A percentile compares a stretch with the other conserved stretches of the same genome.
Conservation (phyloP, 1,140 invertebrate genomes). For the Nasonia longicornis region DNA sequence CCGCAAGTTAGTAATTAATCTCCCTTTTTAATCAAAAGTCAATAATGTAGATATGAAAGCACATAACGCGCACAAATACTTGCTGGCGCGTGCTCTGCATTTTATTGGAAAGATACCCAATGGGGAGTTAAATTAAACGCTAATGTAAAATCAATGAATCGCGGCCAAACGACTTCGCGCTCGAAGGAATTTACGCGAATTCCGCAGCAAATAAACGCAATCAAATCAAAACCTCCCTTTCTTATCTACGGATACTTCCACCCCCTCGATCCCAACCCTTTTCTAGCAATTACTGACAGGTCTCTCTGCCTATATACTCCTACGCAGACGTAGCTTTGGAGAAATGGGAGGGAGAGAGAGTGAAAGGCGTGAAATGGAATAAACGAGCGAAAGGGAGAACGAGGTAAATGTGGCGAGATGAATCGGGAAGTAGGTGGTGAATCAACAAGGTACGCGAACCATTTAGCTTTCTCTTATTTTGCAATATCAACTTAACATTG, state of each 20-base stretch:
- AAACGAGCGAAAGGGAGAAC: conserved; percentile 16
- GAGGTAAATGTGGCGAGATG: conserved; percentile 31
- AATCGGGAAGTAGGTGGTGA: conserved; percentile 28
- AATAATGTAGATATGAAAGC: neutral
- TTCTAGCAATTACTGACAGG: neutral
- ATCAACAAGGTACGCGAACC: conserved; percentile 13
- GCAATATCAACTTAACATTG: no score
- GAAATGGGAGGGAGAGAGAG: neutral
- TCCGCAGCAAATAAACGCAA: conserved; percentile 6
- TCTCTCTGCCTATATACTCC: neutral
- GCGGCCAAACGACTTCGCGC: neutral
- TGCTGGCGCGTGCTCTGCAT: neutral
- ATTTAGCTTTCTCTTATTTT: neutral
- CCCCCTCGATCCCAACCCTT: neutral
- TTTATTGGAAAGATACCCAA: neutral
- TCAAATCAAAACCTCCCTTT: conserved; percentile 30
- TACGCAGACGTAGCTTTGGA: neutral
- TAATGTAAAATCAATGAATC: neutral
- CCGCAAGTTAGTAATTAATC: neutral
- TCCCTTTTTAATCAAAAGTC: neutral
- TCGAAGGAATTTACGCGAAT: conserved; percentile 9
- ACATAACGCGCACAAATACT: neutral
- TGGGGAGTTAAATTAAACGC: neutral
- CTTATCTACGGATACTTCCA: neutral
- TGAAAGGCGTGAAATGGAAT: conserved; percentile 12